Percentiles rank a stretch among this genome's conserved stretches.
Evolutionary conservation across 37 sponge, comb jelly and placozoan genomes (phyloP).

Genomic region (Eunapius fragilis): DNA sequence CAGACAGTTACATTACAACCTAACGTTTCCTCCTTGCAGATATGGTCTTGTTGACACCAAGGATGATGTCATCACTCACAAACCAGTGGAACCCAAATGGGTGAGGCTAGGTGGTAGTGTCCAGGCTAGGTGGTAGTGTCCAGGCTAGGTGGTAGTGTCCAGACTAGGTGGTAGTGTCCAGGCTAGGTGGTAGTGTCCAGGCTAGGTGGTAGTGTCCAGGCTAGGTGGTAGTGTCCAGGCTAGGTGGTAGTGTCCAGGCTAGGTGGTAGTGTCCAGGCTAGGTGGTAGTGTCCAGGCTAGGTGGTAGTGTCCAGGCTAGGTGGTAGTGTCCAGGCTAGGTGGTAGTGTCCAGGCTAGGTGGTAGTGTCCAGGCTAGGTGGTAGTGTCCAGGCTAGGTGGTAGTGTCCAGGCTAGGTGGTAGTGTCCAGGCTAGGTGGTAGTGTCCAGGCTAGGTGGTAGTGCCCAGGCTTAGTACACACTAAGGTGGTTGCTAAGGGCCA

Average conservation of each 20-base stretch:
- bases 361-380: not conserved
- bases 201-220: not conserved
- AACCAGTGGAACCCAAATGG: conserved; percentile 35
- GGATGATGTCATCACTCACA: conserved; percentile 33
- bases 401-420: not conserved
- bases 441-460: no score
- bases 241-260: not conserved
- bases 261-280: not conserved
- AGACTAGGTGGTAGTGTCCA: no score
- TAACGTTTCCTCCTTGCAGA: conserved; percentile 2
- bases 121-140: not conserved
- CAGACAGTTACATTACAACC: no score
- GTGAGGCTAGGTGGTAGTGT: conserved; percentile 4
- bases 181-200: not conserved
- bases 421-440: not conserved
- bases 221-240: not conserved
- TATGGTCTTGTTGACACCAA: conserved; percentile 45
- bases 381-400: not conserved
- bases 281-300: not conserved
- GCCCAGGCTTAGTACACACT: no score
- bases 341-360: not conserved
- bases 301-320: not conserved
- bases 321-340: not conserved
- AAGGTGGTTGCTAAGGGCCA: not conserved
- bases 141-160: not conserved